These are phyloP conservation scores for Actenoides hombroni DNA, from an alignment of 2,113 vertebrate genomes.

Conservation along the genomic window DNA sequence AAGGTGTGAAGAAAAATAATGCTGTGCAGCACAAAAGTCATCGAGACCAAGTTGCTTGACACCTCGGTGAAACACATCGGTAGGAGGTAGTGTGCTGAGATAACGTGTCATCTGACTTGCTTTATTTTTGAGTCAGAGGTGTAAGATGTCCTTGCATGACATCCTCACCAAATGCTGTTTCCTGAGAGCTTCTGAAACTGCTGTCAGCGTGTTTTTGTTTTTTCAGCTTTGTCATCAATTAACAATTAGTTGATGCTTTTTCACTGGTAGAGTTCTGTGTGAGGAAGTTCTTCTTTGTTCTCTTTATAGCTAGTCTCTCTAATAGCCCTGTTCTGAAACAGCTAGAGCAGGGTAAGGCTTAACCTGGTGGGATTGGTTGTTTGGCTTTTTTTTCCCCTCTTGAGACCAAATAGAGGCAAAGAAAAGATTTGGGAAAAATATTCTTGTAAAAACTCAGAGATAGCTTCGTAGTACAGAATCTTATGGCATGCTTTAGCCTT, in stretches of 20 bases:
- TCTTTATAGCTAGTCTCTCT: background rate
- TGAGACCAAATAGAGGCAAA: background rate
- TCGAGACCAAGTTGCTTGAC: background rate
- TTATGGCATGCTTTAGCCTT: background rate
- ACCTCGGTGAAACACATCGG: background rate
- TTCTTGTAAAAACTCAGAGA: background rate
- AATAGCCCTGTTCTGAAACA: background rate
- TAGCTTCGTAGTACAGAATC: background rate
- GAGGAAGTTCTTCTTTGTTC: background rate
- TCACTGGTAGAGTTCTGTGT: background rate
- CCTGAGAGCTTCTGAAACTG: background rate
- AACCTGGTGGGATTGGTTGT: background rate
- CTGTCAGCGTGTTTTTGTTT: background rate
- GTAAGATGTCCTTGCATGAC: background rate
- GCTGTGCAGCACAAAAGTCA: background rate
- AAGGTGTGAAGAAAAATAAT: background rate
- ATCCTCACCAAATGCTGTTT: background rate
- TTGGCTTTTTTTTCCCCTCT: background rate
- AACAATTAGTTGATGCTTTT: background rate
- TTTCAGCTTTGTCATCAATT: background rate
- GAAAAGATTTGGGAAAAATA: background rate
- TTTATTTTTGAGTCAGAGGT: constrained; percentile 26
- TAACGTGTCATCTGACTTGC: background rate
- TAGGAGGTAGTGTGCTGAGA: background rate
- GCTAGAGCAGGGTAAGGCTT: background rate